Base-by-base conservation (phyloP, 2,113 vertebrate species). In the Argyrosomus japonicus region DNA sequence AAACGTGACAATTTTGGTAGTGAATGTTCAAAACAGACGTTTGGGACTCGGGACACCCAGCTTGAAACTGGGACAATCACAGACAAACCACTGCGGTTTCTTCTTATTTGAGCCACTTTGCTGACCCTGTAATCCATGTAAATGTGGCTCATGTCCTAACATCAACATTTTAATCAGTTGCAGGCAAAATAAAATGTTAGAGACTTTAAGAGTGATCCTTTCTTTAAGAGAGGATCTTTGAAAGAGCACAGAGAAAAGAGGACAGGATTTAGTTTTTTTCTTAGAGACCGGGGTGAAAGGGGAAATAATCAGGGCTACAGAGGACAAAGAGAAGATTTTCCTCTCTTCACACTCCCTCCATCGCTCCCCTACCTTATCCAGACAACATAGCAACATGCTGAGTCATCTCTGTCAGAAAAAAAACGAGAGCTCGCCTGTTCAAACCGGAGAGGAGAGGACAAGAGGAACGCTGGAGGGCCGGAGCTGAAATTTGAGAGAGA, bases 361-460 rank as follows among this genome's bases (percentile, higher is more conserved):
- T 1, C 15, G 18, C 57, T 54, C 1, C 78, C 43, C 43, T 45
- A 7, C 50, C n/a, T 7, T 25, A n/a, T 60, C 11, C 50, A 5
- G 40, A 18, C 60, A 2, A 4, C 73, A 87, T 91, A 57, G 58
- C 74, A 61, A 40, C 68, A 40, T 11, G 0, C 0, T 89, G 85
- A 86, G 57, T 92, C 89, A 86, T 68, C 40, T 4, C 53, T 8
- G 67, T 36, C 32, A 69, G 65, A 58, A 57, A 85, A 40, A 29
- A 0, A 12, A 13, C 0, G 0, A 32, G 10, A 8, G 2, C 29
- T 11, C 18, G 3, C 56, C 1, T 6, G 74, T 53, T 62, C 15
- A 14, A 18, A 63, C 75, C 4, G 3, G 29, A 67, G n/a, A 23
- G 19, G 3, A 17, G 60, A 21, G 10, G 36, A 15, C 7, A 47